Evolutionary conservation across 1,140 invertebrate genomes (phyloP).

Genomic region (Caerostris extrusa): DNA sequence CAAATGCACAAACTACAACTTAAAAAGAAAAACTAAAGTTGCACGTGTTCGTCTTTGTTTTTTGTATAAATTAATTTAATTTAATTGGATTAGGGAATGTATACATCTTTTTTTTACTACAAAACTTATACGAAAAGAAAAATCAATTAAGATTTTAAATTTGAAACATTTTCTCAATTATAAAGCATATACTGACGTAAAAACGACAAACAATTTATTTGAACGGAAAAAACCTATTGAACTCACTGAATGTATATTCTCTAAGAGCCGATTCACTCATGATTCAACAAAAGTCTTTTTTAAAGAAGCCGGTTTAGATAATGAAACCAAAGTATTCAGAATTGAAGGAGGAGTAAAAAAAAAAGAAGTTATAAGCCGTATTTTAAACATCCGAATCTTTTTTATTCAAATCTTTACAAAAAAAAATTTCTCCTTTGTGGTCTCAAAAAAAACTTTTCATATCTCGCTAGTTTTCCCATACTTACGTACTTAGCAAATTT

Average conservation of each 20-base stretch:
- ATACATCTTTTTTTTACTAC: no score
- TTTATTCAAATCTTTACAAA: not conserved
- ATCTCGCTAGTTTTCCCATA: constrained; percentile 11
- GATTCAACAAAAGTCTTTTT: not conserved
- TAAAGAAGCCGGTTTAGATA: constrained; percentile 3
- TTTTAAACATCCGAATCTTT: constrained; percentile 20
- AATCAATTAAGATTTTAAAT: no score
- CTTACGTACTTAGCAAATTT: constrained; percentile 12
- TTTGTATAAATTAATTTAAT: no score
- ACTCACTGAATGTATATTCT: not conserved
- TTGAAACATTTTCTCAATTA: no score
- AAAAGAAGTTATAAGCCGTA: not conserved
- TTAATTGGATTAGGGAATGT: no score
- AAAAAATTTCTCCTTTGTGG: not conserved
- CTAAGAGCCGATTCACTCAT: not conserved
- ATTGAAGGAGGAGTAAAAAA: not conserved
- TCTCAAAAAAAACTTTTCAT: constrained; percentile 23
- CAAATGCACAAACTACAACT: no score
- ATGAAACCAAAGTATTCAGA: not conserved
- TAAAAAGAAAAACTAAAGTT: no score
- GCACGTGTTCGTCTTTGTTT: no score
- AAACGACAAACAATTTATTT: not conserved
- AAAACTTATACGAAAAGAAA: no score
- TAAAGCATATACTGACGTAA: no score
- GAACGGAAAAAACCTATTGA: not conserved